These are phyloP conservation scores for Parotocinclus haroldoi DNA, from an alignment of 2,797 vertebrate genomes.

Conservation along the genomic window DNA sequence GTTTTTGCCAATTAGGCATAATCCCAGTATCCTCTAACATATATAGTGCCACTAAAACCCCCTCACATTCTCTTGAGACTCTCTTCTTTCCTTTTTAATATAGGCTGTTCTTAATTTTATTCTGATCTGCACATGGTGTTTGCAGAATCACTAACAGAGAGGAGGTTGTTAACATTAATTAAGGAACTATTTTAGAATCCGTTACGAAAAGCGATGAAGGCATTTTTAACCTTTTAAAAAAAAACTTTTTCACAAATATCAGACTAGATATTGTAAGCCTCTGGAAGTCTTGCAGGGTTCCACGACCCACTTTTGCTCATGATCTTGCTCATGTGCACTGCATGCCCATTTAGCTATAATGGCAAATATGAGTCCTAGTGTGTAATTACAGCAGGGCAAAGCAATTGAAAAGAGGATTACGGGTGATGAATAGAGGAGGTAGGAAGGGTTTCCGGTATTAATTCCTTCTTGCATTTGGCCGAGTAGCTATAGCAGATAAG, in stretches of 20 bases:
- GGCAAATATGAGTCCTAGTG: slow-evolving; percentile 56
- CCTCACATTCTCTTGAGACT: not conserved
- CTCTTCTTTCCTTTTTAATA: not conserved
- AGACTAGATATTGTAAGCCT: slow-evolving; percentile 2
- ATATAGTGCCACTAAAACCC: not conserved
- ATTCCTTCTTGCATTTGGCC: slow-evolving; percentile 42
- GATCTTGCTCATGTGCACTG: slow-evolving; percentile 12
- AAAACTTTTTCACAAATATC: slow-evolving; percentile 19
- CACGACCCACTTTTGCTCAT: not conserved
- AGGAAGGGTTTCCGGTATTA: slow-evolving; percentile 48
- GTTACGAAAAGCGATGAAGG: not conserved
- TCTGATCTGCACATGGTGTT: not conserved
- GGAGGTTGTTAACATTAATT: slow-evolving; percentile 13
- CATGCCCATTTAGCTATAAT: slow-evolving; percentile 32
- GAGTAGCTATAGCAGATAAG: slow-evolving; percentile 50
- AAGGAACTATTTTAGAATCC: slow-evolving; percentile 15
- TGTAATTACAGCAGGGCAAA: slow-evolving; percentile 54
- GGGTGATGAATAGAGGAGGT: slow-evolving; percentile 47
- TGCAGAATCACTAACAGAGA: slow-evolving; percentile 3
- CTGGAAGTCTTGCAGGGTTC: slow-evolving; percentile 11
- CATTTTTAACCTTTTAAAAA: slow-evolving; percentile 2
- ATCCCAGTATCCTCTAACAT: too few relatives aligned
- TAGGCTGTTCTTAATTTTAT: not conserved
- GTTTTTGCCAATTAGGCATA: too few relatives aligned
- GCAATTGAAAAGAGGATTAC: slow-evolving; percentile 49